Percentiles rank a stretch among this genome's conserved stretches.
Conservation (phyloP, 2,888 invertebrate species). For the Sussaba pulchella region DNA sequence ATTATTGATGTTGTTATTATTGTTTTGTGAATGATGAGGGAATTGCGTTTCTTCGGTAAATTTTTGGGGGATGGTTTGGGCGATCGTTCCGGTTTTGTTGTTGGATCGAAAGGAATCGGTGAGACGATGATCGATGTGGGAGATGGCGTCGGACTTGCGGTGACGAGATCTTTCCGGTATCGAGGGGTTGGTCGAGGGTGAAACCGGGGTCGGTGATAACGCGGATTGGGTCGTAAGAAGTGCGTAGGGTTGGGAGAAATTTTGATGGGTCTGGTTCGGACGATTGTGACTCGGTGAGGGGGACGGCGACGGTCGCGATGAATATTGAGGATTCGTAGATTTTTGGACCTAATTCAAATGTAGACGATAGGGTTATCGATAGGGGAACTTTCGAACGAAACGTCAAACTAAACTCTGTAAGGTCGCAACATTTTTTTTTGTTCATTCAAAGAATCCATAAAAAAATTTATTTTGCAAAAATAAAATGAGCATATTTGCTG, state of each 20-base stretch:
- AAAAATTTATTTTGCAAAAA: background rate
- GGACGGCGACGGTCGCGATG: background rate
- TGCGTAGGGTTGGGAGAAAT: conserved; percentile 33
- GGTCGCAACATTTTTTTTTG: background rate
- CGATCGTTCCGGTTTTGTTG: conserved; percentile 1
- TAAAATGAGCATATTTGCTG: no score
- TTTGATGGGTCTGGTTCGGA: conserved; percentile 13
- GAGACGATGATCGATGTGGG: conserved; percentile 3
- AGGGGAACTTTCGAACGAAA: no score
- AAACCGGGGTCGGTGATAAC: background rate
- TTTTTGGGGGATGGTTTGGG: conserved; percentile 13
- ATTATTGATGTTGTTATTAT: background rate
- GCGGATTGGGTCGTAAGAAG: conserved; percentile 21
- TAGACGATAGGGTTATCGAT: no score
- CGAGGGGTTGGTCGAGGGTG: background rate
- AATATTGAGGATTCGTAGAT: conserved; percentile 11
- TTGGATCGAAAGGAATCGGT: conserved; percentile 15
- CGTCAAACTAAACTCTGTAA: background rate
- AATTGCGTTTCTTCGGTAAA: background rate
- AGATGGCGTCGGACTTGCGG: background rate
- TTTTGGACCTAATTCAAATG: conserved; percentile 4
- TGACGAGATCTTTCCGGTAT: conserved; percentile 3
- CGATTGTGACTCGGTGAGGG: background rate
- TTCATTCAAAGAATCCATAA: background rate
- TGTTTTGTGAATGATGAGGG: background rate